Conservation (phyloP, 2,888 invertebrate species). For the Mesoligia furuncula region DNA sequence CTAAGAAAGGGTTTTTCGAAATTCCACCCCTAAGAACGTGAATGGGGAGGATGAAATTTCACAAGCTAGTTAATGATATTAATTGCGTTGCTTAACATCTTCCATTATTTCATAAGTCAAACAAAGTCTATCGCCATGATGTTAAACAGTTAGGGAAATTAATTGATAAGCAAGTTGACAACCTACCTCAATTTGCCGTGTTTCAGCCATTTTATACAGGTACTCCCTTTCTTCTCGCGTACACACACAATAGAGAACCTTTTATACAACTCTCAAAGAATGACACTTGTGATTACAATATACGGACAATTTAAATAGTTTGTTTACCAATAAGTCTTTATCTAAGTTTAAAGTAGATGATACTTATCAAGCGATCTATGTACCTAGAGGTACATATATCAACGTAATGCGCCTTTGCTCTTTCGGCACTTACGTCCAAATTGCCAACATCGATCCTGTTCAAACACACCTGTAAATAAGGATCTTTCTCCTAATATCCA, state of each 20-base stretch:
- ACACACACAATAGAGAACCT: too few species aligned
- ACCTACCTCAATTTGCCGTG: neutral
- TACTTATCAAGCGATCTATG: neutral
- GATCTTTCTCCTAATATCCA: constrained; percentile 59
- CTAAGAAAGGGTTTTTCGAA: too few species aligned
- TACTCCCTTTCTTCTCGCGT: too few species aligned
- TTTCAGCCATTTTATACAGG: neutral
- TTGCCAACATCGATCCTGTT: constrained; percentile 50
- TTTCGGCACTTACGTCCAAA: constrained; percentile 36
- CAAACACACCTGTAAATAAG: constrained; percentile 55
- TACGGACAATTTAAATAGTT: neutral
- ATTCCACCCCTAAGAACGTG: too few species aligned
- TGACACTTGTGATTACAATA: neutral
- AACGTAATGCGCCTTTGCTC: constrained; percentile 34
- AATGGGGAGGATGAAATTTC: too few species aligned
- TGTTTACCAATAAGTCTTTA: neutral
- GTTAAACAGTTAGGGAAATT: neutral
- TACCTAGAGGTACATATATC: neutral
- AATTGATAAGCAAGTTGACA: neutral
- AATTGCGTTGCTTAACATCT: neutral
- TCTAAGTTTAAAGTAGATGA: neutral
- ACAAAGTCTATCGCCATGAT: neutral
- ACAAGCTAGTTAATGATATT: too few species aligned
- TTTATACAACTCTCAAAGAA: neutral
- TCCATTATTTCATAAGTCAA: neutral